Evolutionary conservation across 2,888 invertebrate species (phyloP).

Genomic region (Stenichneumon culpator): DNA sequence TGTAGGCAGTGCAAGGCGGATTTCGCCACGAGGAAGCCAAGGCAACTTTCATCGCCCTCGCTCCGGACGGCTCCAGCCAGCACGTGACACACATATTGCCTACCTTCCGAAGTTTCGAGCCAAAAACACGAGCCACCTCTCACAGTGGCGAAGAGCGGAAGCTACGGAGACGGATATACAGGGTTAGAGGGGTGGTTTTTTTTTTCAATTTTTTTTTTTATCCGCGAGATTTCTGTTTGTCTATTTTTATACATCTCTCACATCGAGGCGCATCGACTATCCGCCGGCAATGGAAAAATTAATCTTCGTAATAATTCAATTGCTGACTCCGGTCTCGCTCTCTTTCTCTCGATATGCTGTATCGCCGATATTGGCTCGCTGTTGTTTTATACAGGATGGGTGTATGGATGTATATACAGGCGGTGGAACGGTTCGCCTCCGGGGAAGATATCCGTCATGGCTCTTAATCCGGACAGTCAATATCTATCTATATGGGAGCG

Average conservation of each 20-base stretch:
- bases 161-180: neutral
- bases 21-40: conserved; percentile 51
- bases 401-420: neutral
- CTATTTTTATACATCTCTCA: conserved; percentile 7
- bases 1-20: conserved; percentile 32
- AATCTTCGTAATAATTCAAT: conserved; percentile 69
- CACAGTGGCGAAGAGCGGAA: conserved; percentile 14
- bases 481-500: conserved; percentile 7
- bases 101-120: conserved; percentile 74
- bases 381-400: neutral
- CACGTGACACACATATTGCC: conserved; percentile 81
- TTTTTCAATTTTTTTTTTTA: neutral
- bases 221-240: neutral
- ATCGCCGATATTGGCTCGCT: conserved; percentile 13
- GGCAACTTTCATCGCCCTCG: conserved; percentile 36
- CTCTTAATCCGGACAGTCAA: conserved; percentile 45
- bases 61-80: conserved; percentile 57
- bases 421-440: neutral
- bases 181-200: conserved; percentile 6
- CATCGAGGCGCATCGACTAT: neutral
- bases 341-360: conserved; percentile 10
- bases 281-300: conserved; percentile 60
- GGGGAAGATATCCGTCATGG: conserved; percentile 32
- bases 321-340: conserved; percentile 41
- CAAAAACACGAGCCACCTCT: conserved; percentile 69